Evolutionary conservation across 2,797 vertebrate genomes (phyloP).

Genomic region (Toxotes lorentzi): DNA sequence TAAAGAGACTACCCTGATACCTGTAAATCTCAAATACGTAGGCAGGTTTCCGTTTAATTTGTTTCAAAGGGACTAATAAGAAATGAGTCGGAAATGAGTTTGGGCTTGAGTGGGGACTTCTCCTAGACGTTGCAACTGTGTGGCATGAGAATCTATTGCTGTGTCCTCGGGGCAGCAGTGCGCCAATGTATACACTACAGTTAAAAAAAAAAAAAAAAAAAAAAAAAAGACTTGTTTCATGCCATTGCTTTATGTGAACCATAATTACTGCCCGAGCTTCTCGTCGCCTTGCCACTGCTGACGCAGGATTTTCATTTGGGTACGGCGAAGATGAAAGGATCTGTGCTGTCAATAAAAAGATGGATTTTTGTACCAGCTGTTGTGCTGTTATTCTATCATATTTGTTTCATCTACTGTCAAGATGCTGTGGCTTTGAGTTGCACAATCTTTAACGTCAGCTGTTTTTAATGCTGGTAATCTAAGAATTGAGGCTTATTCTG

Average conservation of each 20-base stretch:
- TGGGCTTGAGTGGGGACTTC: neutral
- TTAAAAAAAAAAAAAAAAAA: neutral
- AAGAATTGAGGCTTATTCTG: constrained; percentile 12
- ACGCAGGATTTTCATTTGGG: constrained; percentile 51
- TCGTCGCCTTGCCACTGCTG: constrained; percentile 47
- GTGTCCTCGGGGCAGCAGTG: constrained; percentile 29
- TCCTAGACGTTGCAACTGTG: neutral
- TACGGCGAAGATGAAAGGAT: constrained; percentile 57
- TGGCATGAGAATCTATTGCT: neutral
- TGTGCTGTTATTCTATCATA: constrained; percentile 18
- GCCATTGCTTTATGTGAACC: constrained; percentile 50
- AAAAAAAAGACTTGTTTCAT: constrained; percentile 29
- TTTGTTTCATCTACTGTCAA: constrained; percentile 30
- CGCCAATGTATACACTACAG: neutral
- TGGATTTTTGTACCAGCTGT: constrained; percentile 18
- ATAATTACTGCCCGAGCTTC: constrained; percentile 62
- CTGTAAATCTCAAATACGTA: constrained; percentile 15
- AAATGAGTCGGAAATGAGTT: constrained; percentile 31
- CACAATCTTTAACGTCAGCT: constrained; percentile 13
- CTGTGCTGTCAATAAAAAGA: constrained; percentile 44
- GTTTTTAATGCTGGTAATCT: neutral
- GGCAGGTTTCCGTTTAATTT: constrained; percentile 58
- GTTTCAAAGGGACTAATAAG: constrained; percentile 72
- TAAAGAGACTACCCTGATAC: constrained; percentile 23
- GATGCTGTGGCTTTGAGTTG: constrained; percentile 14